These are phyloP conservation scores for Cardinalis cardinalis DNA, from an alignment of 2,113 vertebrate genomes.

Conservation along the genomic window DNA sequence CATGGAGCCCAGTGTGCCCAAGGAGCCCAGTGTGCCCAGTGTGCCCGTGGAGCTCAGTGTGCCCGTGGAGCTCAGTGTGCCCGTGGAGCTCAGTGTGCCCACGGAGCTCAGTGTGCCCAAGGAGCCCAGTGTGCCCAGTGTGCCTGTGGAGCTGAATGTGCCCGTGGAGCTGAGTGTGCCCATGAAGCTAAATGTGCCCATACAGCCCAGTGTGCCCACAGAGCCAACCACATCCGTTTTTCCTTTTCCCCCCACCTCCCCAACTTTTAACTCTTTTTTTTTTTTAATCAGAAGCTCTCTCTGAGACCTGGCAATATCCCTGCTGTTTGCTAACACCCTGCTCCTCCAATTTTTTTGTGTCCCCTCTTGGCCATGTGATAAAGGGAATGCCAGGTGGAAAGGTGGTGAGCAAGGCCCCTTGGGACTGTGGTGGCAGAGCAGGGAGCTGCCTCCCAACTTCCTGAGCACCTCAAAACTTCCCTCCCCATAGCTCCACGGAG, in stretches of 20 bases:
- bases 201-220: not conserved
- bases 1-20: too few relatives aligned
- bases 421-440: not conserved
- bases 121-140: too few relatives aligned
- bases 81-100: too few relatives aligned
- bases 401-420: not conserved
- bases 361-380: not conserved
- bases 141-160: too few relatives aligned
- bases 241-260: fast-evolving
- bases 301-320: not conserved
- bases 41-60: too few relatives aligned
- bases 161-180: too few relatives aligned
- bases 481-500: fast-evolving
- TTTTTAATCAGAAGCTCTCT: not conserved
- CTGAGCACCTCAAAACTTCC: not conserved
- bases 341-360: not conserved
- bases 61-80: too few relatives aligned
- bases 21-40: too few relatives aligned
- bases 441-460: not conserved
- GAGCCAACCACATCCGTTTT: not conserved
- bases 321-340: not conserved
- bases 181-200: too few relatives aligned
- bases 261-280: not conserved
- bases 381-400: not conserved
- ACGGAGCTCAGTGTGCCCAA: too few relatives aligned